These are phyloP conservation scores for Rhimphoctona megacephalus DNA, from an alignment of 2,888 invertebrate genomes.

Conservation along the genomic window DNA sequence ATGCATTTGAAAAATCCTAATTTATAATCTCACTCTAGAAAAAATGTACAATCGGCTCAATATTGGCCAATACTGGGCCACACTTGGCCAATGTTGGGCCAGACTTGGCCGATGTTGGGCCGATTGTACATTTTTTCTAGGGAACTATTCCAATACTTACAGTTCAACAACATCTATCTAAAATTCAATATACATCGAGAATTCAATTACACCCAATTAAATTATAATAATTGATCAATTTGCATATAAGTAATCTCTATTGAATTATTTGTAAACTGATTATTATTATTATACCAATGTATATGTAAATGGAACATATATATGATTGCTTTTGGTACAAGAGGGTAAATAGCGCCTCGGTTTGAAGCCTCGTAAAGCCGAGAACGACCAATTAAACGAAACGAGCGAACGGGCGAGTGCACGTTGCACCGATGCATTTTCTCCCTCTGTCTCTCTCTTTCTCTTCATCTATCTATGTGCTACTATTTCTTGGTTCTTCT, in stretches of 20 bases:
- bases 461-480: slow-evolving; percentile 65
- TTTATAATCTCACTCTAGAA: too few species aligned
- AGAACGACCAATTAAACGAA: slow-evolving; percentile 83
- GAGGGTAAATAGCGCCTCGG: slow-evolving; percentile 71
- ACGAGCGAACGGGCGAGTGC: slow-evolving; percentile 74
- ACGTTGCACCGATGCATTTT: slow-evolving; percentile 75
- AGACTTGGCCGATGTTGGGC: too few species aligned
- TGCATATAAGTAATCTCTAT: neutral
- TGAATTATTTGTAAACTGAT: neutral
- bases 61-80: too few species aligned
- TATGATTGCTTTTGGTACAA: slow-evolving; percentile 41
- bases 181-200: neutral
- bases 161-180: neutral
- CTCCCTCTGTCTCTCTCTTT: slow-evolving; percentile 64
- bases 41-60: too few species aligned
- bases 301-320: slow-evolving; percentile 22
- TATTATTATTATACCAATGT: neutral
- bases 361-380: slow-evolving; percentile 81
- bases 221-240: neutral
- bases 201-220: neutral
- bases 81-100: too few species aligned
- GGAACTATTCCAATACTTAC: neutral
- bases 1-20: neutral
- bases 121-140: too few species aligned
- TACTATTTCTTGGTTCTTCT: slow-evolving; percentile 64